Evolutionary conservation across 2,888 invertebrate genomes (phyloP).

Genomic region (Teleiodes luculella): DNA sequence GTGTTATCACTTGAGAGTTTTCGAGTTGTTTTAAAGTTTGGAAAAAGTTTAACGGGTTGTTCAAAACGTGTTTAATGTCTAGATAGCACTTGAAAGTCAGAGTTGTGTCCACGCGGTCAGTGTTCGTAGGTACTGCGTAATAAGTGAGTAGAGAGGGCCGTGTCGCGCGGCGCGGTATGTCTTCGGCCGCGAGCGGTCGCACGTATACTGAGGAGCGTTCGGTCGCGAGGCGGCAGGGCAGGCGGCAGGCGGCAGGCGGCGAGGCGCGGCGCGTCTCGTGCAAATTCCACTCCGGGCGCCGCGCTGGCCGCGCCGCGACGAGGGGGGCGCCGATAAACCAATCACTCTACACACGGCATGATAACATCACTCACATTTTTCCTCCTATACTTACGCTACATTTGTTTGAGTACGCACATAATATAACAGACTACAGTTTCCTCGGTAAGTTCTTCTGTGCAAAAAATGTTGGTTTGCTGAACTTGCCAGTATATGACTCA

Average conservation of each 20-base stretch:
- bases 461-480: no score
- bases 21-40: conserved; percentile 12
- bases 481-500: no score
- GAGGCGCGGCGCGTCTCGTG: conserved; percentile 54
- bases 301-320: conserved; percentile 32
- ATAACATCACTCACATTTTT: no score
- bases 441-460: no score
- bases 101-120: conserved; percentile 68
- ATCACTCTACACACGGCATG: conserved; percentile 1
- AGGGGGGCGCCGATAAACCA: conserved; percentile 51
- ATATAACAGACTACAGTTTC: no score
- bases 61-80: neutral
- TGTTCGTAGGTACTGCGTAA: conserved; percentile 71
- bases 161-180: conserved; percentile 55
- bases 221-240: no score
- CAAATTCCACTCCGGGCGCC: conserved; percentile 42
- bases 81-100: neutral
- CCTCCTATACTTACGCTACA: no score
- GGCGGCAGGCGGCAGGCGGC: conserved; percentile 14
- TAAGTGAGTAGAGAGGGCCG: conserved; percentile 58
- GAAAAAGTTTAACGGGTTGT: conserved; percentile 25
- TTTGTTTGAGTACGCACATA: no score
- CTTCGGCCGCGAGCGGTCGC: conserved; percentile 66
- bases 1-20: conserved; percentile 55
- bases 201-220: conserved; percentile 76